phyloP scores from a whole-genome alignment of 2,888 invertebrate genomes.

The Lymantria monacha region DNA sequence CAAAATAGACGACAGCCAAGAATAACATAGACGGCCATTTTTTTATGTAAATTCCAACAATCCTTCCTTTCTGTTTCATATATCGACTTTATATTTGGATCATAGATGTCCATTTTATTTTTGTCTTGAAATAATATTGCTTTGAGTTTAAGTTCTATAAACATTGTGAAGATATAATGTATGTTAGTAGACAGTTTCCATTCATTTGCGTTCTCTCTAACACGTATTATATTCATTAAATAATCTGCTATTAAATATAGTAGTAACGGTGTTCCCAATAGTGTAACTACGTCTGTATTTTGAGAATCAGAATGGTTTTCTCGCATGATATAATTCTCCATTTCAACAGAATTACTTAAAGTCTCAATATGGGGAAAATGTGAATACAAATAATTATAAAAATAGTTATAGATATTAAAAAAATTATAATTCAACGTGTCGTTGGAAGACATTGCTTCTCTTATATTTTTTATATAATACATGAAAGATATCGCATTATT shows the following conservation, averaged over 20 bases:
- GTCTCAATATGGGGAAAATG: neutral
- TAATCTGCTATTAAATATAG: neutral
- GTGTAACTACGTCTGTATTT: neutral
- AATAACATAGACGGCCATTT: slow-evolving; percentile 13
- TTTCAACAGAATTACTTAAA: no score
- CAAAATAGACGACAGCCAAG: neutral
- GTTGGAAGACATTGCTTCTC: neutral
- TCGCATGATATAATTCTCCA: no score
- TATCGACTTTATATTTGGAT: neutral
- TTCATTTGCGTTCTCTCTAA: neutral
- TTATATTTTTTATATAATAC: neutral
- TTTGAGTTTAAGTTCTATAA: neutral
- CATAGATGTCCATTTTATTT: slow-evolving; percentile 1
- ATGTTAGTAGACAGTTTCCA: neutral
- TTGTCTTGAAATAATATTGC: slow-evolving; percentile 14
- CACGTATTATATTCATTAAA: neutral
- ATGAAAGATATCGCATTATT: slow-evolving; percentile 13
- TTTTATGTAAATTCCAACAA: neutral
- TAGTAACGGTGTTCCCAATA: neutral
- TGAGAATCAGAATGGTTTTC: no score
- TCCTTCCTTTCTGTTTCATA: neutral
- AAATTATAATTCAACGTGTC: neutral
- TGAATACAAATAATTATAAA: neutral
- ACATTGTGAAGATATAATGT: neutral
- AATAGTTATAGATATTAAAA: neutral